Conservation (phyloP, 2,113 vertebrate genomes). For the Rhea americana region DNA sequence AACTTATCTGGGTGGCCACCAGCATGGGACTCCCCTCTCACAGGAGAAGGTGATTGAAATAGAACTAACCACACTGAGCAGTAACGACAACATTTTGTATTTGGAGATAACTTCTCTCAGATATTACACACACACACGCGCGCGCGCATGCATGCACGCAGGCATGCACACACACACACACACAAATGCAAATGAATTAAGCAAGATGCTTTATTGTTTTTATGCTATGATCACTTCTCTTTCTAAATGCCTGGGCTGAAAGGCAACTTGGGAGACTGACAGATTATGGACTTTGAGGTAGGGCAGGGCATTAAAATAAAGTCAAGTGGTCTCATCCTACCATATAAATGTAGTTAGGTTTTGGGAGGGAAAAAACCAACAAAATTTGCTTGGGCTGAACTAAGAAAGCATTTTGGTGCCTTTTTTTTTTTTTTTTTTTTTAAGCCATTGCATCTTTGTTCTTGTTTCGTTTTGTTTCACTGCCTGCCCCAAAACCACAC, state of each 20-base stretch:
- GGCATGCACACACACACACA: background rate
- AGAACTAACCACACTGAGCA: slow-evolving; percentile 6
- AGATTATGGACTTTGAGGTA: slow-evolving; percentile 37
- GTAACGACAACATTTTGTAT: background rate
- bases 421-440: background rate
- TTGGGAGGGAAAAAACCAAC: slow-evolving; percentile 4
- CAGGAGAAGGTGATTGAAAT: slow-evolving; percentile 30
- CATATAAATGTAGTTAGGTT: background rate
- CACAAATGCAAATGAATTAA: slow-evolving; percentile 4
- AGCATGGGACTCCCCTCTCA: slow-evolving; percentile 13
- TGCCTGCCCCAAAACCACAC: background rate
- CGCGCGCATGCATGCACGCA: background rate
- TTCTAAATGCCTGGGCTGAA: slow-evolving; percentile 37
- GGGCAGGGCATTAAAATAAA: slow-evolving; percentile 38
- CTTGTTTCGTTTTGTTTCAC: background rate
- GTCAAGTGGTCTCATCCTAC: background rate
- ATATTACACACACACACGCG: background rate
- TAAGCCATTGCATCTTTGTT: background rate
- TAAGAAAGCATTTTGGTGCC: background rate
- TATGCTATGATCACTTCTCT: background rate
- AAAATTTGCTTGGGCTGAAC: background rate
- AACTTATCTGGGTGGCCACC: background rate
- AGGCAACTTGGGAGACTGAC: slow-evolving; percentile 10
- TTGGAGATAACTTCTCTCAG: background rate
- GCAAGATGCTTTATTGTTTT: slow-evolving; percentile 34